A percentile compares a stretch with the other conserved stretches of the same genome.
phyloP scores from a whole-genome alignment of 2,113 vertebrate genomes.

The Phalacrocorax pelagicus region DNA sequence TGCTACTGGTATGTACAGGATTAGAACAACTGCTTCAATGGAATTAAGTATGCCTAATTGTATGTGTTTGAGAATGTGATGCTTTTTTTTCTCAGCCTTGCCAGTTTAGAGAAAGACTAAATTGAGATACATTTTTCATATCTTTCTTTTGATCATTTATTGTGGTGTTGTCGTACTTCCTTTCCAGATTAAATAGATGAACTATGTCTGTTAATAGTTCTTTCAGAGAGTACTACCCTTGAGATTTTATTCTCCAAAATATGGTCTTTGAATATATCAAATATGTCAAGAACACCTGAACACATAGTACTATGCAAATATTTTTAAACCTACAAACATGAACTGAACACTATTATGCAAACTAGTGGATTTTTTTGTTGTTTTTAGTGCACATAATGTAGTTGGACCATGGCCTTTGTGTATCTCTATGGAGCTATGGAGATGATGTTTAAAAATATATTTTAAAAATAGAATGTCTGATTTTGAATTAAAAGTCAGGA shows the following conservation, averaged over 20 bases:
- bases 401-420: neutral
- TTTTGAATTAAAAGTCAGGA: neutral
- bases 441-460: neutral
- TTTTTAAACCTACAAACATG: neutral
- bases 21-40: neutral
- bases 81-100: neutral
- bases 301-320: fast-evolving
- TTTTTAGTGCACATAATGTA: neutral
- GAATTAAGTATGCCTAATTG: neutral
- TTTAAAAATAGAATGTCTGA: neutral
- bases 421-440: neutral
- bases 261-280: neutral
- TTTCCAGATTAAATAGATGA: neutral
- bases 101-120: neutral
- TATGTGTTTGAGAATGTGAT: neutral
- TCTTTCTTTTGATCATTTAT: neutral
- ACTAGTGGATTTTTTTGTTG: neutral
- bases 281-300: neutral
- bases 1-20: neutral
- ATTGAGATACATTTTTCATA: neutral
- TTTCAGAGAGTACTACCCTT: neutral
- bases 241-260: neutral
- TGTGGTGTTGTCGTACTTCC: neutral
- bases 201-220: neutral
- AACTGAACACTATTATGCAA: neutral